Conservation (phyloP, 1,140 invertebrate genomes). For the Triops longicaudatus region DNA sequence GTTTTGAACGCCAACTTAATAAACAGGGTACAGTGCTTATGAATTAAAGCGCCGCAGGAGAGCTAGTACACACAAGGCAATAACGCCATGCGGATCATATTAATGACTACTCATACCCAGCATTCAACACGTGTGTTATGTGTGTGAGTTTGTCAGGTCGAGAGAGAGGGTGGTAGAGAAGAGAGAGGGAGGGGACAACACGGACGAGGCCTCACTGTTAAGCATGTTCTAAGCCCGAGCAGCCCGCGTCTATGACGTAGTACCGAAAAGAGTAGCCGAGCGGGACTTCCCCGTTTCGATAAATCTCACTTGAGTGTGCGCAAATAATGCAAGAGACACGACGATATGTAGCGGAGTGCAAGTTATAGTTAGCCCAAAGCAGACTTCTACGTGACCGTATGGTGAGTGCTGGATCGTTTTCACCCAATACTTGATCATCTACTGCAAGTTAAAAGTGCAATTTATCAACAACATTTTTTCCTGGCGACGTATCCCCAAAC, state of each 20-base stretch:
- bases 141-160: too few relatives aligned
- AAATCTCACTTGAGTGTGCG: slow-evolving; percentile 2
- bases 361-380: background rate
- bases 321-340: slow-evolving; percentile 2
- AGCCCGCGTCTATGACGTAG: background rate
- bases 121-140: background rate
- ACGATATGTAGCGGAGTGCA: background rate
- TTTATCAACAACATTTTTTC: too few relatives aligned
- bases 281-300: slow-evolving; percentile 10
- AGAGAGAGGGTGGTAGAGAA: too few relatives aligned
- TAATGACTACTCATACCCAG: background rate
- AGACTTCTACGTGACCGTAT: background rate
- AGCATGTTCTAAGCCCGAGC: background rate
- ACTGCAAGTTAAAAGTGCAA: too few relatives aligned
- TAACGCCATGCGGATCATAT: background rate
- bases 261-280: background rate
- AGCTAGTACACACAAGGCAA: background rate
- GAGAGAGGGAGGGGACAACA: too few relatives aligned
- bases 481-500: too few relatives aligned
- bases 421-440: too few relatives aligned
- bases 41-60: background rate
- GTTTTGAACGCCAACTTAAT: too few relatives aligned
- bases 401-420: background rate
- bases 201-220: background rate
- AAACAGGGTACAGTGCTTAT: too few relatives aligned